Conservation (phyloP, 1,140 invertebrate species). For the Micrasema minimum region DNA sequence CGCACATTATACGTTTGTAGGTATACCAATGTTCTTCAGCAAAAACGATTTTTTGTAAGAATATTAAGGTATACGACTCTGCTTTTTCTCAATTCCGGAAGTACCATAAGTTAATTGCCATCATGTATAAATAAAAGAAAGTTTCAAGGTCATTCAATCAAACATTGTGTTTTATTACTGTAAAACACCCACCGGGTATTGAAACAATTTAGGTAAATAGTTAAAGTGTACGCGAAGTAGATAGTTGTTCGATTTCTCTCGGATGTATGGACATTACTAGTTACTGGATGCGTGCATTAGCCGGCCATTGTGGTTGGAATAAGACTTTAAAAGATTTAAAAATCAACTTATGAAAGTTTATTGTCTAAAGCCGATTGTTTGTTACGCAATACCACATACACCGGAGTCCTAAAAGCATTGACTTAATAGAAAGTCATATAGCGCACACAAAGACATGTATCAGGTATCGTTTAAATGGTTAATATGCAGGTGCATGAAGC, state of each 20-base stretch:
- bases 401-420: conserved; percentile 4
- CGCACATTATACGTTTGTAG: too few relatives aligned
- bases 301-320: background rate
- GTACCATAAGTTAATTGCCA: background rate
- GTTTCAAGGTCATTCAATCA: conserved; percentile 33
- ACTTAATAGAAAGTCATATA: conserved; percentile 14
- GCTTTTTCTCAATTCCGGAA: too few relatives aligned
- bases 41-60: too few relatives aligned
- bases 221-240: conserved; percentile 8
- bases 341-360: conserved; percentile 18
- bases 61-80: too few relatives aligned
- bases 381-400: background rate
- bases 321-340: background rate
- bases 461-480: too few relatives aligned
- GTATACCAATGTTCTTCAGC: too few relatives aligned
- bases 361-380: conserved; percentile 22
- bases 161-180: conserved; percentile 14
- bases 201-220: conserved; percentile 21
- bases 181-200: background rate
- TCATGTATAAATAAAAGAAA: conserved; percentile 12
- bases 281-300: too few relatives aligned
- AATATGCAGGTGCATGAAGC: too few relatives aligned
- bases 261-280: background rate
- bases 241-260: conserved; percentile 29
- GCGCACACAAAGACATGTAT: background rate